phyloP scores from a whole-genome alignment of 2,113 vertebrate genomes.

The Scalopus aquaticus region DNA sequence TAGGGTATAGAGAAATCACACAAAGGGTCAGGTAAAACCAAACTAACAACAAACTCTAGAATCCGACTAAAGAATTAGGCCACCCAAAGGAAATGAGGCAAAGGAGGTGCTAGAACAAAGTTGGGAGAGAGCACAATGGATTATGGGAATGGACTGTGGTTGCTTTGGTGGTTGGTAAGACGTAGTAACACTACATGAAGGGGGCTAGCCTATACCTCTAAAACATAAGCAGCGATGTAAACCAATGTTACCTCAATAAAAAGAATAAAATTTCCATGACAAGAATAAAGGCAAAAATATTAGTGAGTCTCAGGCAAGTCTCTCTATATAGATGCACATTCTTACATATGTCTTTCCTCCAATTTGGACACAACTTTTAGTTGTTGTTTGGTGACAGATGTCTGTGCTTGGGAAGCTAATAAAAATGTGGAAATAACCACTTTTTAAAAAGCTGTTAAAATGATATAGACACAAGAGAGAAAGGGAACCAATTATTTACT shows the following conservation, averaged over 20 bases:
- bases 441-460: background rate
- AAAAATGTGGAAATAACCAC: background rate
- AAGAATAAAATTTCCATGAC: conserved; percentile 19
- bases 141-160: too few species aligned
- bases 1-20: too few species aligned
- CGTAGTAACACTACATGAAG: too few species aligned
- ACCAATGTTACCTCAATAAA: background rate
- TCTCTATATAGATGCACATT: conserved; percentile 30
- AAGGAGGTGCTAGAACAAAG: too few species aligned
- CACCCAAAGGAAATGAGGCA: too few species aligned
- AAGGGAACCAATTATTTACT: background rate
- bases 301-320: background rate
- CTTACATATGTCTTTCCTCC: background rate
- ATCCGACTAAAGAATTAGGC: too few species aligned
- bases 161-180: too few species aligned
- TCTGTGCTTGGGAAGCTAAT: conserved; percentile 10
- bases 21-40: too few species aligned
- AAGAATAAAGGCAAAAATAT: background rate
- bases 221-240: too few species aligned
- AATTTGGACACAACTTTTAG: background rate
- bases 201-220: too few species aligned
- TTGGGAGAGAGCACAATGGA: too few species aligned
- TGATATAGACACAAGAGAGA: conserved; percentile 9
- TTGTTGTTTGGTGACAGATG: conserved; percentile 5
- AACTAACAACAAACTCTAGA: too few species aligned